Evolutionary conservation across 2,113 vertebrate species (phyloP), one percentile per base, ranked within the genome.

Genomic region (Osmerus mordax): DNA sequence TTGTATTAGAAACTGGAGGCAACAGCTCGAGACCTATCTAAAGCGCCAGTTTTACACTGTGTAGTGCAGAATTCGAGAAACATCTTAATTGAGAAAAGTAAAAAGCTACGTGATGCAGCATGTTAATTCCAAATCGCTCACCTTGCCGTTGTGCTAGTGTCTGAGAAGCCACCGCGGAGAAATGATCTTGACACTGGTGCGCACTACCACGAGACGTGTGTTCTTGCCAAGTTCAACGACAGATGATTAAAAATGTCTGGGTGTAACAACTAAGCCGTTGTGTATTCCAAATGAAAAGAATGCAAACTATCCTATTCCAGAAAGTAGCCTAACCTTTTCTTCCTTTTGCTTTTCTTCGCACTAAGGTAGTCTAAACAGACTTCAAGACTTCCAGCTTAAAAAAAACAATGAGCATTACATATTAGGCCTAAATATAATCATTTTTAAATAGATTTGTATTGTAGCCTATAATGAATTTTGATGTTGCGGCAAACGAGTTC

Each of bases 61-160:
- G 2, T 47, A 11, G 41, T 9, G 7, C 41, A 11, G 7, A 9
- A 9, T 8, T 47, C 41, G 5, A 11, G 2, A 47, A 47, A 47
- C 41, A 47, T 47, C 9, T 11, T 9, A 41, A 47, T 47, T 47
- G 9, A 47, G 41, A 47, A 47, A 47, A 47, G 41, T 47, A 47
- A 47, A 47, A 47, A 47, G 41, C 7, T 47, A 47, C 41, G 7
- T 47, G 9, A 47, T 47, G 41, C 9, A 47, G 41, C 9, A 47
- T 47, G 41, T 47, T 47, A 11, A 47, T 47, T 47, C 41, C 41
- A 0, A 36, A 36, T 36, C 32, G 64, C 68, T 76, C 74, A 76
- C 74, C 74, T 76, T 69, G 62, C 68, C 54, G 74, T 71, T 19
- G 54, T 65, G 28, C 19, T 53, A 23, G 25, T 23, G 29, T 15